Evolutionary conservation across 2,888 invertebrate species (phyloP), one percentile per base, ranked within the genome.

Genomic region (Lepeophtheirus nordmannii): DNA sequence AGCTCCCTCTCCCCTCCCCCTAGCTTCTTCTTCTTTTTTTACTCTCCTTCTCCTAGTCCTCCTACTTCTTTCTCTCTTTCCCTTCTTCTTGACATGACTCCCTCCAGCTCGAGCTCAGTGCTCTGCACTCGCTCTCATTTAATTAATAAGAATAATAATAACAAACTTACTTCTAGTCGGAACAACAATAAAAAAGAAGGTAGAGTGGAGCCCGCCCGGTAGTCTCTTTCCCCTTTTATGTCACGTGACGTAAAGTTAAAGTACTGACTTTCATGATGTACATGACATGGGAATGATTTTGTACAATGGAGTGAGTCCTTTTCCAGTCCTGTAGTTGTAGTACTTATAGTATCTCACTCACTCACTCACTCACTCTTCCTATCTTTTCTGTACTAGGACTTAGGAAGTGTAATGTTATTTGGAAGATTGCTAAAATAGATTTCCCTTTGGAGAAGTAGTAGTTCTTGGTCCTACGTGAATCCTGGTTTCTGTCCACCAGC

Each of bases 141-240:
- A n/a, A 17, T 46, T 17, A 17, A n/a, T 17, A 46, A n/a, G 1
- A 46, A 14, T 8, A 14, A 14, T 41, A 10, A 10, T 41, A 14
- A 10, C 14, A 10, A 41, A 11, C 14, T 11, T 41, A n/a, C 14
- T n/a, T 5, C 14, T n/a, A 3, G 17, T 1, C 2, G 8, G 17
- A 46, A 46, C 5, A 46, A 17, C 53, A 46, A 17, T 17, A 46
- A 46, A 17, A 46, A 46, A 8, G 53, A 46, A 17, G 53, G 53
- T 14, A 17, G 53, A 17, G 53, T n/a, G 53, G 53, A 46, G 53
- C 53, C 53, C 53, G 53, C 53, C 53, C 53, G 53, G 53, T 46
- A 17, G 53, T 46, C 53, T 46, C 53, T 46, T 46, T 46, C 53
- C 8, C 2, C 53, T 46, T 46, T 46, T 46, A 46, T n/a, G 53